Base-by-base conservation (phyloP, 2,797 vertebrate species). In the Poecilia gillii region DNA sequence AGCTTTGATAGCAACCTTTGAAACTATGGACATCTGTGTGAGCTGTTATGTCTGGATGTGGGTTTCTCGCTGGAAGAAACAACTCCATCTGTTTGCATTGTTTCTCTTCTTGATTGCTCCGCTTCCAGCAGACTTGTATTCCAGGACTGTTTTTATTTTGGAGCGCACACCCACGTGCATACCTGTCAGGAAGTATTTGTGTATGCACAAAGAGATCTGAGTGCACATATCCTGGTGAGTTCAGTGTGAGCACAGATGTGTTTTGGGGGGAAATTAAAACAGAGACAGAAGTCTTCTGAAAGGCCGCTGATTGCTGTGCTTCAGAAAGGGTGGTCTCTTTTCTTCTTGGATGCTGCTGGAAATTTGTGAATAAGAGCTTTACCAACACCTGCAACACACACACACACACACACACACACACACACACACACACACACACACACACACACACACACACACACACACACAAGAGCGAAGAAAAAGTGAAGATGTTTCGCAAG, bases 31-130 rank as follows among this genome's bases (percentile, higher is more conserved):
- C 89, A 90, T 92, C 83, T 94, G 91, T 89, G 88, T 93, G 83
- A 84, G 78, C 78, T n/a, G 75, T 73, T 64, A 51, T 47, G 74
- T 11, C 47, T 72, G 74, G 57, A 41, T 82, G 76, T 71, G 74
- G 87, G 84, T 76, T 75, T 89, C 76, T 87, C 71, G 41, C 76
- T 76, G 75, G 72, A 71, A 77, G 81, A 76, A 81, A 88, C 86
- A 80, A 79, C 77, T 90, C 90, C 92, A 94, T 94, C 91, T 94
- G 93, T 90, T 93, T 87, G 83, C 74, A 91, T 92, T 92, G 91
- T 93, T 88, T 85, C 79, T 72, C 59, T 78, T 68, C 85, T 88
- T 90, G 85, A 92, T 92, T 91, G 85, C 89, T 80, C 64, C 1
- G 77, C 89, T 91, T 89, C 82, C 80, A 89, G 87, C 86, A 81